A percentile compares a stretch with the other conserved stretches of the same genome.
Conservation (phyloP, 2,113 vertebrate species). For the Pseudorhombus dupliciocellatus region DNA sequence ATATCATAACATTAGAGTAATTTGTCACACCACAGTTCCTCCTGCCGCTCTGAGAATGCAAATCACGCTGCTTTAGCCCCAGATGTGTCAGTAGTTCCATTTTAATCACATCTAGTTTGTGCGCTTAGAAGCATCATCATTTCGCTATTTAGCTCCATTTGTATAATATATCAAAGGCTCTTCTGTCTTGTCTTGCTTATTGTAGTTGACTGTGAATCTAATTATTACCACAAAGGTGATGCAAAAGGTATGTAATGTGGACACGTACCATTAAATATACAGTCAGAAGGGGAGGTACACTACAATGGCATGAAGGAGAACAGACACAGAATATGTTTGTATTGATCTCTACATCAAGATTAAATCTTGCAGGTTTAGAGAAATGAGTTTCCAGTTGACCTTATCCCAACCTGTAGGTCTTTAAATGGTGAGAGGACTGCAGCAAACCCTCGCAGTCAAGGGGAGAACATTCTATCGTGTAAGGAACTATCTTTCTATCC, state of each 20-base stretch:
- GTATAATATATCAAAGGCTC: not conserved
- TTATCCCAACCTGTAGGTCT: too few relatives aligned
- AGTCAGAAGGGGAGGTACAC: not conserved
- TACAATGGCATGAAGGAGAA: not conserved
- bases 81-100: slow-evolving; percentile 23
- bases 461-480: too few relatives aligned
- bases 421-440: too few relatives aligned
- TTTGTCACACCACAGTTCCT: slow-evolving; percentile 37
- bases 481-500: too few relatives aligned
- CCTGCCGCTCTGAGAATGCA: slow-evolving; percentile 10
- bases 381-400: too few relatives aligned
- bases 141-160: not conserved
- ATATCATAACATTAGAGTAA: slow-evolving; percentile 36
- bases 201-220: not conserved
- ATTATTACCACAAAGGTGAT: slow-evolving; percentile 4
- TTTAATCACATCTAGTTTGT: slow-evolving; percentile 33
- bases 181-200: not conserved
- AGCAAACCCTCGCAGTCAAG: too few relatives aligned
- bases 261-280: not conserved
- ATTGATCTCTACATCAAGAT: not conserved
- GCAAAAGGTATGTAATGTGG: slow-evolving; percentile 19
- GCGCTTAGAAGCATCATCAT: not conserved
- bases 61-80: slow-evolving; percentile 3
- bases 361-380: not conserved
- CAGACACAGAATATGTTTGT: not conserved